Evolutionary conservation across 2,797 vertebrate species (phyloP).

Genomic region (Steatocranus sp.): DNA sequence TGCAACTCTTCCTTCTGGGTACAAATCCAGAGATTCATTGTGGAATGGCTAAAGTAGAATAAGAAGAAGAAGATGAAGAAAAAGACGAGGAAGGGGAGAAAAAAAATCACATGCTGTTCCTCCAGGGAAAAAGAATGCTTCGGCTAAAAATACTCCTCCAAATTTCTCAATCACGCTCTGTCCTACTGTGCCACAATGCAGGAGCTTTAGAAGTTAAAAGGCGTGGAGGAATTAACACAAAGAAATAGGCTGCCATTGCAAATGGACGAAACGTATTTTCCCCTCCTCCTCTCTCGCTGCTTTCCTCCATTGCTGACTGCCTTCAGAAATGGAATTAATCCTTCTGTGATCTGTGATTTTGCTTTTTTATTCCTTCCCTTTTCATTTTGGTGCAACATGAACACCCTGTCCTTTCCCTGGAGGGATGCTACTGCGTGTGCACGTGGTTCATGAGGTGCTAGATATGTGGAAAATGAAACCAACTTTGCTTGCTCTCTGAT

Average conservation of each 20-base stretch:
- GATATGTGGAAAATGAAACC: slow-evolving; percentile 52
- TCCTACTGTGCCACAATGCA: slow-evolving; percentile 51
- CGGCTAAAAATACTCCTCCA: slow-evolving; percentile 68
- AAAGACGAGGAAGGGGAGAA: neutral
- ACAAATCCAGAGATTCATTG: slow-evolving; percentile 53
- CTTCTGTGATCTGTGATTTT: slow-evolving; percentile 66
- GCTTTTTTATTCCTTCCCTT: slow-evolving; percentile 16
- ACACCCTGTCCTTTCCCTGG: slow-evolving; percentile 34
- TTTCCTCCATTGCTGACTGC: slow-evolving; percentile 17
- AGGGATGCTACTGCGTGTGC: slow-evolving; percentile 22
- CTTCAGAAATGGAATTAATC: slow-evolving; percentile 71
- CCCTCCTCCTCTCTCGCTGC: neutral
- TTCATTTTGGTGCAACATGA: slow-evolving; percentile 40
- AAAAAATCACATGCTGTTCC: slow-evolving; percentile 49
- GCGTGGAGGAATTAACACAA: slow-evolving; percentile 66
- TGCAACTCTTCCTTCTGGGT: slow-evolving; percentile 31
- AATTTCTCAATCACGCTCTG: slow-evolving; percentile 72
- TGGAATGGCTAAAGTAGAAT: slow-evolving; percentile 44
- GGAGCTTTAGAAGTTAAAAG: slow-evolving; percentile 57
- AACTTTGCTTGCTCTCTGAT: slow-evolving; percentile 48
- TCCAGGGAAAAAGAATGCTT: slow-evolving; percentile 49
- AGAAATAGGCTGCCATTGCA: slow-evolving; percentile 62
- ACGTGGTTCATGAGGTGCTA: slow-evolving; percentile 30
- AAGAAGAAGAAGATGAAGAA: slow-evolving; percentile 8
- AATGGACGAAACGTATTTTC: slow-evolving; percentile 27